Evolutionary conservation across 2,888 invertebrate species (phyloP).

Genomic region (Ormyrus rosae): DNA sequence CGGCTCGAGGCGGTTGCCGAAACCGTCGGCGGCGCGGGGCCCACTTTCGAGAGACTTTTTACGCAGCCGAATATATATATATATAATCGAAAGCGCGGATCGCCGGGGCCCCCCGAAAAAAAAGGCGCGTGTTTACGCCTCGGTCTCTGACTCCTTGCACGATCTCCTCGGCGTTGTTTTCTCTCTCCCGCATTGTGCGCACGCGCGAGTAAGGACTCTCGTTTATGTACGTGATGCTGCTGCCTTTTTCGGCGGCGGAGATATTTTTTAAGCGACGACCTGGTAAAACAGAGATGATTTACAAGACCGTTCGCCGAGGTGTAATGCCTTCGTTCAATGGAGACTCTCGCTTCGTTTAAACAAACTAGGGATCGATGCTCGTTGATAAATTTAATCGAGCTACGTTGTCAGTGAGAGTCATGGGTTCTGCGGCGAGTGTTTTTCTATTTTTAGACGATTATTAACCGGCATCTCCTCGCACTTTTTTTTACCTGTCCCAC

Average conservation of each 20-base stretch:
- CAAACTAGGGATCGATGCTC: no score
- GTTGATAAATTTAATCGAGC: no score
- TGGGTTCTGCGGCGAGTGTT: no score
- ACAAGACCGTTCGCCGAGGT: no score
- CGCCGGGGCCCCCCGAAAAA: conserved; percentile 5
- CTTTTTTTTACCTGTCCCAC: not conserved
- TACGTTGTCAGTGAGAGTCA: no score
- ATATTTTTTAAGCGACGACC: not conserved
- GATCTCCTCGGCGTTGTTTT: not conserved
- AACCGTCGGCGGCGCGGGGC: conserved; percentile 62
- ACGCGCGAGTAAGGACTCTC: conserved; percentile 5
- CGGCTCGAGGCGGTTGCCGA: conserved; percentile 69
- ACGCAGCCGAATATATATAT: conserved; percentile 14
- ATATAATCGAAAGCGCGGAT: conserved; percentile 6
- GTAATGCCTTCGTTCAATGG: no score
- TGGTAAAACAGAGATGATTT: no score
- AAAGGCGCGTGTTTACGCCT: conserved; percentile 37
- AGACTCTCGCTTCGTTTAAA: no score
- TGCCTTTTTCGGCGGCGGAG: not conserved
- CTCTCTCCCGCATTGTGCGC: no score
- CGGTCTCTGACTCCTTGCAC: conserved; percentile 28
- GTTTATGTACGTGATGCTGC: conserved; percentile 14
- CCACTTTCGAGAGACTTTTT: not conserved
- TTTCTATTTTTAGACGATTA: not conserved
- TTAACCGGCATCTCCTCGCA: not conserved